phyloP scores from a whole-genome alignment of 2,888 invertebrate species.

The Lasioglossum malachurum region DNA sequence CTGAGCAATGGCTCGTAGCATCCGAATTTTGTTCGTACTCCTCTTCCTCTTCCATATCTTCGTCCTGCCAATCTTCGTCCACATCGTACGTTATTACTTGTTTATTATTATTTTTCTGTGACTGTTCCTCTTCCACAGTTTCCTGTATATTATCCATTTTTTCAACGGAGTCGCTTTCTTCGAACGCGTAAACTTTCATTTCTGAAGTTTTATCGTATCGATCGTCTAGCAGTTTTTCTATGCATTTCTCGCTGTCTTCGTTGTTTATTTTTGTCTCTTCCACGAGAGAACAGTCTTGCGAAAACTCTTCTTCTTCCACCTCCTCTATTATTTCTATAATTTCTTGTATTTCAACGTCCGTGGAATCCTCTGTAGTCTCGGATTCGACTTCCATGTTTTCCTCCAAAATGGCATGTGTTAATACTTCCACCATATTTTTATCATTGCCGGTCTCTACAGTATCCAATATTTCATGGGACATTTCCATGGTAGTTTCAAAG shows the following conservation, averaged over 20 bases:
- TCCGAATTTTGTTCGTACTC: conserved; percentile 68
- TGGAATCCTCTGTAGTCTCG: conserved; percentile 72
- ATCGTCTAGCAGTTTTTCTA: conserved; percentile 26
- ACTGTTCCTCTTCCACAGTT: conserved; percentile 24
- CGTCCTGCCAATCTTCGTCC: conserved; percentile 83
- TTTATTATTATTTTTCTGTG: conserved; percentile 58
- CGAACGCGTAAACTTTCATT: conserved; percentile 50
- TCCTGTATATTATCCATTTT: conserved; percentile 31
- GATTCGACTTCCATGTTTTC: conserved; percentile 79
- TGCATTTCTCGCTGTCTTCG: conserved; percentile 22
- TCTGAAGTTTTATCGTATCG: conserved; percentile 44
- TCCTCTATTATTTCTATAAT: conserved; percentile 82
- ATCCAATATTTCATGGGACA: conserved; percentile 61
- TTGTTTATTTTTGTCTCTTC: conserved; percentile 11
- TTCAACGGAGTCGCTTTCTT: conserved; percentile 48
- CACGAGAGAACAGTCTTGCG: conserved; percentile 5
- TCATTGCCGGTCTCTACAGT: conserved; percentile 62
- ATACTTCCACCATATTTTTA: conserved; percentile 72
- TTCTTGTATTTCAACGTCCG: conserved; percentile 78
- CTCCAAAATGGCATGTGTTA: conserved; percentile 73
- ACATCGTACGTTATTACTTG: conserved; percentile 79
- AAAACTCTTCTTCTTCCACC: conserved; percentile 71
- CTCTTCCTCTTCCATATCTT: conserved; percentile 73
- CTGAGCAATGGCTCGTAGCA: conserved; percentile 38
- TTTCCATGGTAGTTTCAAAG: conserved; percentile 60